Base-by-base conservation (phyloP, 2,888 invertebrate species). In the Aleiodes leptofemur region DNA sequence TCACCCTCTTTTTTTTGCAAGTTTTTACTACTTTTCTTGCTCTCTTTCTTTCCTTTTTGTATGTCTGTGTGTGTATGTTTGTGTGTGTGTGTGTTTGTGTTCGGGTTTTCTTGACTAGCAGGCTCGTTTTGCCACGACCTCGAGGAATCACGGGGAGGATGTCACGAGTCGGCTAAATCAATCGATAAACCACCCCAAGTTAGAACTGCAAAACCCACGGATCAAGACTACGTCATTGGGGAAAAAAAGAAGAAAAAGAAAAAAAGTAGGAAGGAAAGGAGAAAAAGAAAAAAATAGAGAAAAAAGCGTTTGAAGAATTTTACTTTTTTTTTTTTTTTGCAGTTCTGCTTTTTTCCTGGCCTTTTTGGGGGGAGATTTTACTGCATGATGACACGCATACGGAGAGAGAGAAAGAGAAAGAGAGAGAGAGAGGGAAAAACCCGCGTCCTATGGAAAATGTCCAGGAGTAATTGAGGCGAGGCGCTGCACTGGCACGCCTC, bases 81-180 rank as follows among this genome's bases (percentile, higher is more conserved):
- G 14, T 61, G 48, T 38, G 38, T 38, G 38, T 38, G 16, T 43
- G 23, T 23, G 1, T 16, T 43, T 61, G n/a, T 61, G 61, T 61
- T 43, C 48, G 23, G 64, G 64, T 64, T 69, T 59, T 51, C 51
- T 68, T 34, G 50, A 69, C 53, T 69, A 69, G 16, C 53, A 72
- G 51, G 68, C 53, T 72, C 53, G 34, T 57, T 66, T 64, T 48
- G 48, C 43, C 59, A 72, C 57, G 76, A 72, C 76, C 72, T 72
- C 72, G 76, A 72, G 61, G 68, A 76, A 75, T 72, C 76, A 76
- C 72, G 51, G 68, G 57, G 66, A 76, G 55, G 69, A 76, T 76
- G 76, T 76, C 72, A 72, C 76, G 72, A 76, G 76, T 76, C 68
- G 68, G 72, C 66, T 76, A 76, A 76, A 76, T 71, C 72, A 76